Base-by-base conservation (phyloP, 2,888 invertebrate species). In the Phragmatobia fuliginosa region DNA sequence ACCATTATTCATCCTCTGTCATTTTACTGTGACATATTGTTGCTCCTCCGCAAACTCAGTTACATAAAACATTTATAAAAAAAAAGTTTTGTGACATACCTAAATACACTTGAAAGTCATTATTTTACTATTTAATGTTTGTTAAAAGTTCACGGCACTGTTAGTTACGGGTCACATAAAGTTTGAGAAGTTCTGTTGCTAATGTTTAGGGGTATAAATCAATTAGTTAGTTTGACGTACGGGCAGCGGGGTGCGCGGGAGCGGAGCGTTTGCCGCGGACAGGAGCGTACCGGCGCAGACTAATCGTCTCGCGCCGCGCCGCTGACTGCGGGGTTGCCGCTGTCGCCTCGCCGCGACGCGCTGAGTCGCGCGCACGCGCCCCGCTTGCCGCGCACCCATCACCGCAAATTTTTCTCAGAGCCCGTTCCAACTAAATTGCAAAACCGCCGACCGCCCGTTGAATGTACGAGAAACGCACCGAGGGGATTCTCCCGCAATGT, bases 371-470 rank as follows among this genome's bases (percentile, higher is more conserved):
- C 86, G 92, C 90, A 88, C 84, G 78, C 74, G 78, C 81, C 74
- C 77, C 77, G 70, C 74, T 78, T 73, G 76, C 82, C 83, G 78
- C 82, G 80, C 77, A 76, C 78, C 83, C 84, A 85, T 83, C 84
- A 82, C 88, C 87, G 89, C 90, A 90, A 91, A 90, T 92, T 94
- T 93, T 94, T 93, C 92, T 92, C 90, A 90, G 90, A 86, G 87
- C 86, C 88, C 87, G 88, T 88, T 88, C 86, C 85, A 85, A 90
- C 88, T 90, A 93, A 94, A 94, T 94, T 94, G 92, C 92, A 82
- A 92, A 94, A 91, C 93, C 94, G 84, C 92, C 87, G 85, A 85
- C 83, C 88, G 84, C 83, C 86, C 87, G 85, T 85, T 87, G 88
- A 87, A 91, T 90, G 90, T 88, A 90, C 85, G 86, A 87, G 80